Conservation (phyloP, 2,797 vertebrate genomes). For the Mallotus villosus region DNA sequence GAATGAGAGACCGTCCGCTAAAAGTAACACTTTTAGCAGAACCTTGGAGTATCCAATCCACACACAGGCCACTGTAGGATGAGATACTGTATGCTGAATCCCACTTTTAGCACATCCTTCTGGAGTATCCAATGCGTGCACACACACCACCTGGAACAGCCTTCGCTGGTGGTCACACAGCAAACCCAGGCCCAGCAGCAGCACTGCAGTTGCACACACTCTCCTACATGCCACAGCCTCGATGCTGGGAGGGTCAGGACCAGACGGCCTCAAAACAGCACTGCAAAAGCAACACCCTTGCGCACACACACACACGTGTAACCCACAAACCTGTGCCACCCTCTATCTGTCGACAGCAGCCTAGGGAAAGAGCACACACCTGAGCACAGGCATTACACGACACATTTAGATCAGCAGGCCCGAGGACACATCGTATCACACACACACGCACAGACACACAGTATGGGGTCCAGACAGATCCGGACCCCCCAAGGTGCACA, state of each 20-base stretch:
- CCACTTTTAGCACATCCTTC: too few species aligned
- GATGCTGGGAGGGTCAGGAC: background rate
- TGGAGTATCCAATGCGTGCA: background rate
- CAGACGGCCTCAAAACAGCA: conserved; percentile 50
- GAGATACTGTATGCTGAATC: too few species aligned
- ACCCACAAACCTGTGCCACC: conserved; percentile 76
- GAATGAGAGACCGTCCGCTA: background rate
- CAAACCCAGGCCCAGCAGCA: background rate
- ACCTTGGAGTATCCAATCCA: too few species aligned
- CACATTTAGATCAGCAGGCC: background rate
- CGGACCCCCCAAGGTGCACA: too few species aligned
- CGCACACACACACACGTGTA: conserved; percentile 44
- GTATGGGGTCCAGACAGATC: background rate
- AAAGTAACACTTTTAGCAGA: background rate
- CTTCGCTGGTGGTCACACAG: too few species aligned
- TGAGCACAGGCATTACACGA: conserved; percentile 50
- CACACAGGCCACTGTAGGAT: too few species aligned
- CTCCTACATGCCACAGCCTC: background rate
- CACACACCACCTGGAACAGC: background rate
- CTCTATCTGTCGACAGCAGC: conserved; percentile 67
- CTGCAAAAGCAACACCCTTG: conserved; percentile 55
- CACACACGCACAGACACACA: background rate
- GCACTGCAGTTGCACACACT: too few species aligned
- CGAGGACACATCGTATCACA: background rate
- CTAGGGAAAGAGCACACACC: conserved; percentile 70